Base-by-base conservation (phyloP, 2,113 vertebrate species). In the Hyperopisus bebe region DNA sequence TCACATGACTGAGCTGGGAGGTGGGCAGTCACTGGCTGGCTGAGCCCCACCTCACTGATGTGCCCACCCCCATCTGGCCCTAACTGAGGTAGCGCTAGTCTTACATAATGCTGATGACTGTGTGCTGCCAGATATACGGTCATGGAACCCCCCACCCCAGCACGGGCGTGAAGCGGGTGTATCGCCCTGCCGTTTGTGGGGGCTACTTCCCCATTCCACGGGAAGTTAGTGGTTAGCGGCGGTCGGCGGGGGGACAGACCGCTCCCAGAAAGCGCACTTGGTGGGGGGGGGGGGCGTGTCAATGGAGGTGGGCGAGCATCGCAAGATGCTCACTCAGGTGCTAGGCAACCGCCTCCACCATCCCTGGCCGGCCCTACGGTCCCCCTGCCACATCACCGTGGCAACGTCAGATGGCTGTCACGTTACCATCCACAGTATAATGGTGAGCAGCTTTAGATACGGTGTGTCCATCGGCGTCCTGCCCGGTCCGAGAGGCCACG, bases 281-380 rank as follows among this genome's bases (percentile, higher is more conserved):
- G 27, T 21, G 44, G 10, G 39, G 55, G 62, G 2, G 42, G 47
- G 42, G 46, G 53, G 70, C 35, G 21, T 10, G 31, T 74, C 39
- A 24, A 10, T 58, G 24, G 47, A 9, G 8, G 47, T 27, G 17
- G 39, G 86, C 58, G 87, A 8, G 70, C 46, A 27, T 13, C 8
- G 1, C 17, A 19, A 21, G 21, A 42, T 58, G 31, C 44, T 42
- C 58, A 89, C 50, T 83, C 90, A 89, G 91, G 90, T 90, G 92
- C 93, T 92, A 92, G 92, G 93, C 93, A 93, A 93, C 92, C 77
- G 88, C 88, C 85, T 89, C 89, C 13, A 35, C 31, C 53, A 21
- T 89, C 87, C 58, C 89, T 86, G 84, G 42, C 31, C 66, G 47
- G 88, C 84, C 42, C 19, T 0, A 46, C 55, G 9, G 17, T 24